phyloP scores from a whole-genome alignment of 2,113 vertebrate genomes.

The Mirounga angustirostris region DNA sequence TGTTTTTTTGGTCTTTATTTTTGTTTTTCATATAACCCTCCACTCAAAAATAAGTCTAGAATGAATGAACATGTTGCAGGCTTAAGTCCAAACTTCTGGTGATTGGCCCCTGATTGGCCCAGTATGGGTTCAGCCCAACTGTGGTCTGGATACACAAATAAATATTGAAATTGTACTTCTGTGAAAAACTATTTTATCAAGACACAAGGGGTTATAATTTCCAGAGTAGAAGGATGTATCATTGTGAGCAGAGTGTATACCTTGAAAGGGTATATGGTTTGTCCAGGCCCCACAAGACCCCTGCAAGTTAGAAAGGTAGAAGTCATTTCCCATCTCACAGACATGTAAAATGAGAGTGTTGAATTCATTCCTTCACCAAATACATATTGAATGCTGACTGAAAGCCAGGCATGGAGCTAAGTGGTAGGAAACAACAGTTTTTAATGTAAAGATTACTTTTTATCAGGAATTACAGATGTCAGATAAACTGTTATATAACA shows the following conservation, averaged over 20 bases:
- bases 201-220: not conserved
- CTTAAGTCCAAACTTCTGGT: not conserved
- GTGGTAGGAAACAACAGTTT: not conserved
- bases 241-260: not conserved
- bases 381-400: not conserved
- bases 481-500: not conserved
- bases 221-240: not conserved
- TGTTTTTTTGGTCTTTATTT: not conserved
- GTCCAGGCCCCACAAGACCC: not conserved
- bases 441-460: not conserved
- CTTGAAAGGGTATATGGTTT: rapidly evolving
- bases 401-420: not conserved
- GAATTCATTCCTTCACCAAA: not conserved
- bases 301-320: not conserved
- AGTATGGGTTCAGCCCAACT: not conserved
- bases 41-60: not conserved
- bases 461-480: not conserved
- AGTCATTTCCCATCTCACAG: not conserved
- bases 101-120: not conserved
- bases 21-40: not conserved
- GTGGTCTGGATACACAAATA: not conserved
- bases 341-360: not conserved
- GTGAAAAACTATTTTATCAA: not conserved
- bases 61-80: not conserved
- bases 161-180: not conserved